Conservation (phyloP, 2,888 invertebrate genomes). For the Herminia tarsipennalis region DNA sequence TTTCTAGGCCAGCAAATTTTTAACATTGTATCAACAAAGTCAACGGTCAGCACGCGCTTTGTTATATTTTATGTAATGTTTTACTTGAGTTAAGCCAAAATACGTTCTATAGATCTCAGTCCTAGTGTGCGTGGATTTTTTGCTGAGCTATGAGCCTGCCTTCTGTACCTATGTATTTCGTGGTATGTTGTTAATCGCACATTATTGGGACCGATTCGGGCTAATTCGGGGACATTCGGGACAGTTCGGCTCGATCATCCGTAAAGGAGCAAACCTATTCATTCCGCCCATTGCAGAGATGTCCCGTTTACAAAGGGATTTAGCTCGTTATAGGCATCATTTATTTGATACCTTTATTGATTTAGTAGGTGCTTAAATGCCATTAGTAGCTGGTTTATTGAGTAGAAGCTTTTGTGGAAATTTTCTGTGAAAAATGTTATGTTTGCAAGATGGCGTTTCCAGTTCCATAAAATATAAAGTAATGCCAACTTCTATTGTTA, state of each 20-base stretch:
- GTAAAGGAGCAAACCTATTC: constrained; percentile 12
- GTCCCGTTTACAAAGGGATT: constrained; percentile 3
- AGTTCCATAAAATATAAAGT: no score
- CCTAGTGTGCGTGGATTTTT: no score
- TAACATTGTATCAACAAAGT: no score
- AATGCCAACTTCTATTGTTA: no score
- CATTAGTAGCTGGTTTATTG: neutral
- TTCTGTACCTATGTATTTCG: constrained; percentile 2
- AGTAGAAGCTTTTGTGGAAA: neutral
- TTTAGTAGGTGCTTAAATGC: constrained; percentile 6
- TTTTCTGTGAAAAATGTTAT: no score
- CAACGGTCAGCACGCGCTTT: no score
- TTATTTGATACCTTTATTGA: constrained; percentile 25
- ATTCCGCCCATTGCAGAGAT: neutral
- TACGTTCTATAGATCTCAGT: no score
- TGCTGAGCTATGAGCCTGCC: no score
- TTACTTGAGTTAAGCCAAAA: no score
- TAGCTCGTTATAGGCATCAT: constrained; percentile 17
- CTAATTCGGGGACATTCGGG: neutral
- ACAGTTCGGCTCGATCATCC: neutral
- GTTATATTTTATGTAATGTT: no score
- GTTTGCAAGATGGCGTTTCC: no score
- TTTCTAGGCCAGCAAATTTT: no score
- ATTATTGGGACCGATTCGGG: constrained; percentile 9
- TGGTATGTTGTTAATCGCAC: constrained; percentile 15